A percentile compares a stretch with the other conserved stretches of the same genome.
These are phyloP conservation scores for Xerus rutilus DNA, from an alignment of 2,797 vertebrate genomes.

Conservation along the genomic window DNA sequence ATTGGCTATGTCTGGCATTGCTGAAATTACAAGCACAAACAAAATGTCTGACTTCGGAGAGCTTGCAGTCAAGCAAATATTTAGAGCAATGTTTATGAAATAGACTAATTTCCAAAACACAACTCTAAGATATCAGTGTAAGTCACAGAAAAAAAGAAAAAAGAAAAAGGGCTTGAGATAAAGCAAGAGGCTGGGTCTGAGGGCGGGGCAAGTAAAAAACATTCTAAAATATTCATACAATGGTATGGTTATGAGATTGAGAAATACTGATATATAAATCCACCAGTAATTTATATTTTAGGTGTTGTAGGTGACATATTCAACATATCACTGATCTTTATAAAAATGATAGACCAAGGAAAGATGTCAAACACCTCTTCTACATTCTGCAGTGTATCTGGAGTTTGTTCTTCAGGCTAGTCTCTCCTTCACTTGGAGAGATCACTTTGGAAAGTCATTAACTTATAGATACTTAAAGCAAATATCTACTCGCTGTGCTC, in stretches of 20 bases:
- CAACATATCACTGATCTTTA: conserved; percentile 36
- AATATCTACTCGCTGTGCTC: not conserved
- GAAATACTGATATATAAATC: conserved; percentile 35
- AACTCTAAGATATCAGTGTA: not conserved
- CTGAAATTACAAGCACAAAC: conserved; percentile 34
- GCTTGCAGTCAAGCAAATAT: conserved; percentile 9
- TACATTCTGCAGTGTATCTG: not conserved
- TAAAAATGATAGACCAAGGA: not conserved
- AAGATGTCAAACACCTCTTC: not conserved
- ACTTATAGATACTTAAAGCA: conserved; percentile 30
- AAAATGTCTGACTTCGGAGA: conserved; percentile 40
- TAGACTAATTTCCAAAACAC: not conserved
- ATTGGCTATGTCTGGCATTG: not conserved
- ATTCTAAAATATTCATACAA: not conserved
- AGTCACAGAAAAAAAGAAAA: not conserved
- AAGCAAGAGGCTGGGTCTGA: not conserved
- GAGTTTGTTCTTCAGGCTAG: not conserved
- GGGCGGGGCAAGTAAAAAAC: not conserved
- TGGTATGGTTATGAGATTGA: not conserved
- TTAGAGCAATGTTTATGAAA: not conserved
- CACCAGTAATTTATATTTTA: conserved; percentile 43
- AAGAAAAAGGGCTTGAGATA: not conserved
- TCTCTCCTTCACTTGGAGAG: not conserved
- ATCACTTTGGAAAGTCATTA: not conserved
- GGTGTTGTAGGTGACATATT: not conserved